Percentiles rank a stretch among this genome's conserved stretches.
Conservation (phyloP, 2,113 vertebrate genomes). For the Zosterops hypoxanthus region DNA sequence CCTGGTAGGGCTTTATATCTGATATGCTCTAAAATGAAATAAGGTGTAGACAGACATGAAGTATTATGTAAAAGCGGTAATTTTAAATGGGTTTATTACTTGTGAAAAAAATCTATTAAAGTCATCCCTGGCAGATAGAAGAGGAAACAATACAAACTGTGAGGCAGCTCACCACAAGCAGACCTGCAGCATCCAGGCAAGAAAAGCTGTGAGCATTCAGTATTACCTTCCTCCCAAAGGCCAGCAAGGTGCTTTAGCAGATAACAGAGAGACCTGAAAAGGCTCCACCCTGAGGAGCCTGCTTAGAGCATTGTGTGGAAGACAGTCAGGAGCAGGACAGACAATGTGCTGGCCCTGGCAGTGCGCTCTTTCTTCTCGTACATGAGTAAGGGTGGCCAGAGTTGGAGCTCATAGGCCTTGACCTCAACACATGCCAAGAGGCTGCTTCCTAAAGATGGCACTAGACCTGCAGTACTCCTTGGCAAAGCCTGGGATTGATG, state of each 20-base stretch:
- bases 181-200: not conserved
- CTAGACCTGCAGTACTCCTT: not conserved
- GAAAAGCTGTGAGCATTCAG: fast-evolving
- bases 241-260: not conserved
- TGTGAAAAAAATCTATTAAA: not conserved
- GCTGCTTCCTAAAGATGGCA: not conserved
- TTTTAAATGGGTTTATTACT: not conserved
- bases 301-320: fast-evolving
- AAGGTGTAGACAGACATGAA: not conserved
- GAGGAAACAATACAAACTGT: not conserved
- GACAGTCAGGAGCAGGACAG: not conserved
- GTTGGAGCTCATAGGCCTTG: not conserved
- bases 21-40: not conserved
- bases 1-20: not conserved
- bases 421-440: not conserved
- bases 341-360: fast-evolving
- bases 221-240: not conserved
- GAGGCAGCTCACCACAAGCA: not conserved
- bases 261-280: not conserved
- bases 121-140: not conserved
- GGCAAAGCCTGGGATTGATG: not conserved
- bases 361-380: not conserved
- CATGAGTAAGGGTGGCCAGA: not conserved
- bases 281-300: not conserved
- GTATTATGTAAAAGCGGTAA: not conserved